Base-by-base conservation (phyloP, 2,888 invertebrate species). In the Ametastegia equiseti region DNA sequence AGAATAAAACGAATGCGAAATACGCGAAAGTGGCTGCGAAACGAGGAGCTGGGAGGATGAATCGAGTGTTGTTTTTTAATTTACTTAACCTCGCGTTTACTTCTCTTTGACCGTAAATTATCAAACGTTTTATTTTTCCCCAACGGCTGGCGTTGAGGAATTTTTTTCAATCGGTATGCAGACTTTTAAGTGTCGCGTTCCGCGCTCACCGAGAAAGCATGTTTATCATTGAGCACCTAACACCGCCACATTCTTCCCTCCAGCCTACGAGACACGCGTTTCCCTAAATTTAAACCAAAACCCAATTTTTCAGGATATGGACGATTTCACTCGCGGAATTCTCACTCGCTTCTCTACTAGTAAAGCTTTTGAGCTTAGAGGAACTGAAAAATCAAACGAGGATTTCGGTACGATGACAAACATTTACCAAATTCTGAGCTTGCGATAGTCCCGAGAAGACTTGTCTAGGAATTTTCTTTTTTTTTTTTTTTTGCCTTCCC, bases 291-390 rank as follows among this genome's bases (percentile, higher is more conserved):
- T 83, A 79, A 79, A 80, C 57, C 69, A 6, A 73, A 63, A 80
- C 83, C 79, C 83, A 84, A 85, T 86, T 86, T 86, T 83, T 86
- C 86, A 85, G 85, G 84, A 84, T 81, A 86, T 82, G 86, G 85
- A 78, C 86, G 83, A 86, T 85, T 86, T 85, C 84, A 84, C 83
- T 67, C 73, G 81, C 82, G 81, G 83, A 84, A 84, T 85, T 81
- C 80, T 84, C 83, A 54, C 82, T n/a, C n/a, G n/a, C n/a, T n/a
- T n/a, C n/a, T n/a, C n/a, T n/a, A n/a, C n/a, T n/a, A n/a, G n/a
- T n/a, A n/a, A n/a, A n/a, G n/a, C n/a, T n/a, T n/a, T n/a, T n/a
- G 71, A 57, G 65, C 39, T 30, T 45, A 57, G 30, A 7, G 82
- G 54, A 54, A 77, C 23, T 42, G 69, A 54, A 4, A 36, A 54